Conservation (phyloP, 2,888 invertebrate species). For the Eudasyphora cyanicolor region DNA sequence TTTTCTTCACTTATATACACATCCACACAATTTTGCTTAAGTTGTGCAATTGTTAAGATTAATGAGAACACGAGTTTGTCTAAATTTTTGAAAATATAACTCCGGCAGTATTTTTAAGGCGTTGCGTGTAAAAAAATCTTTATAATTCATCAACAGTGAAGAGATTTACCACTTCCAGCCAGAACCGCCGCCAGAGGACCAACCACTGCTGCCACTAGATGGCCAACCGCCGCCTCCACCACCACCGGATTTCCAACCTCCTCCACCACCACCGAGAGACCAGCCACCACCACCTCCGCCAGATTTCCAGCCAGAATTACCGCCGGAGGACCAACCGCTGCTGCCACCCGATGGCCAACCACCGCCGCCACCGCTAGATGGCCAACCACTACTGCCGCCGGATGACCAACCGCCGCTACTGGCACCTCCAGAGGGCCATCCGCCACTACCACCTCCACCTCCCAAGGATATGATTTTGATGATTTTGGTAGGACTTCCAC, state of each 20-base stretch:
- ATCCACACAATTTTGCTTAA: background rate
- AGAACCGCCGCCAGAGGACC: conserved; percentile 63
- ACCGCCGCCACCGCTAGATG: conserved; percentile 69
- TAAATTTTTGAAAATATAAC: conserved; percentile 44
- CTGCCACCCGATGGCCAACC: conserved; percentile 65
- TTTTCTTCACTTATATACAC: conserved; percentile 60
- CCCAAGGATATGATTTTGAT: conserved; percentile 63
- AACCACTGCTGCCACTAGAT: conserved; percentile 63
- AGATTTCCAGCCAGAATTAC: conserved; percentile 58
- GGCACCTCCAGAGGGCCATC: conserved; percentile 50
- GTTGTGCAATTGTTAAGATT: conserved; percentile 22
- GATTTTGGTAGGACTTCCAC: conserved; percentile 49
- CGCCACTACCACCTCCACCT: conserved; percentile 56
- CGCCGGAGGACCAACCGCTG: conserved; percentile 68
- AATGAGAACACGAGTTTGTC: conserved; percentile 47
- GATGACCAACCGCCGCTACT: conserved; percentile 70
- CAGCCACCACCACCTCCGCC: conserved; percentile 68
- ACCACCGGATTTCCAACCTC: conserved; percentile 67
- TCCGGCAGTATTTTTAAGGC: conserved; percentile 18
- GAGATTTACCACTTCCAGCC: conserved; percentile 67
- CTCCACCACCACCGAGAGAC: too few species aligned
- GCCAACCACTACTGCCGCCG: conserved; percentile 56
- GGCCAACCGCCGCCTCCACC: conserved; percentile 67
- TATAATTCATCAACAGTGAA: background rate
- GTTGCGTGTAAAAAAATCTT: background rate